Base-by-base conservation (phyloP, 1,140 invertebrate genomes). In the Agrilus planipennis region DNA sequence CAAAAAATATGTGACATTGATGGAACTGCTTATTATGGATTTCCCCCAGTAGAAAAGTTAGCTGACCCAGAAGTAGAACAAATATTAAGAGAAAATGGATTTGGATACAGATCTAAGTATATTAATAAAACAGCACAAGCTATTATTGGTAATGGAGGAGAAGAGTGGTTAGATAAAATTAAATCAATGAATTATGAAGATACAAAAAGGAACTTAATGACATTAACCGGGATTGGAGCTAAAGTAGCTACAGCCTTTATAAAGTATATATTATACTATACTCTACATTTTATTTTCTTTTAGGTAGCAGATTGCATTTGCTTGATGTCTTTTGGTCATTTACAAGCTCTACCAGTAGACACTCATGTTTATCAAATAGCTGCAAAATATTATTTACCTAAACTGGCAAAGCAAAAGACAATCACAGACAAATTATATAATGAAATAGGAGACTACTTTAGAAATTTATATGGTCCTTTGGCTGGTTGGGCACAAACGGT, bases 291-390 rank as follows among this genome's bases (percentile, higher is more conserved):
- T 15, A 35, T 17, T 43, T 21, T 42, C 49, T 62, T 64, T 27
- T 51, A 89, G 84, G 86, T 97, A 15, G 91, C 94, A n/a, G 94
- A 99, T 64, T 99, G 94, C 62, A 86, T 99, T 52, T 94, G 89
- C 64, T 70, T 99, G 3, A 98, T 98, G 93, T 92, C 91, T 1
- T 62, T 99, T 43, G 82, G 84, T 34, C 86, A 97, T 59, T 58
- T 89, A 30, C 74, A 83, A 56, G 80, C 90, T 0, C 77, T 98
- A 40, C 94, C 94, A 10, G 84, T 98, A 1, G 95, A 99, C 61
- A 96, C 91, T 1, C 94, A 99, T 63, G 88, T 99, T 14, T 92
- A 84, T 65, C 86, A 96, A 70, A 82, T 98, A 39, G 90, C 89
- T 3, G 66, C 76, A 19, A 63, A 76, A 42, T 72, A 79, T 54